Percentiles rank a stretch among this genome's conserved stretches.
These are phyloP conservation scores for Palythoa grandis DNA, from an alignment of 92 coral and sea anemone genomes.

Conservation along the genomic window DNA sequence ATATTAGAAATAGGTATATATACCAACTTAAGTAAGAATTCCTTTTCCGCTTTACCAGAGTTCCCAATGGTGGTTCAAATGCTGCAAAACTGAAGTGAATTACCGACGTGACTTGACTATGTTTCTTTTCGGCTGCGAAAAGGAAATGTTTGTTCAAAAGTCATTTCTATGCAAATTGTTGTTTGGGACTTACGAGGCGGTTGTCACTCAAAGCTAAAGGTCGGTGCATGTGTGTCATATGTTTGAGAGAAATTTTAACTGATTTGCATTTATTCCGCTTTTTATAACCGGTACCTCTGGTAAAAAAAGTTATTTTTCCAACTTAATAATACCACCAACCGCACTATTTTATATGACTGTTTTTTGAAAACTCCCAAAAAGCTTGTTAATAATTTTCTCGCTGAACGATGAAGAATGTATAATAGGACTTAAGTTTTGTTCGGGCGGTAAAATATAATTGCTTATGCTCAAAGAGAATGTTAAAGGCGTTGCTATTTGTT, in stretches of 20 bases:
- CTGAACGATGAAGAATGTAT: neutral
- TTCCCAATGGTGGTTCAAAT: neutral
- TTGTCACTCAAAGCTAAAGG: neutral
- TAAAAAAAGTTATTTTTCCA: neutral
- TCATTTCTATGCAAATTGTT: neutral
- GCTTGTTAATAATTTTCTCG: neutral
- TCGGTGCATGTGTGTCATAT: neutral
- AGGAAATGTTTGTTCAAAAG: neutral
- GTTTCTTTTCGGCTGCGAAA: neutral
- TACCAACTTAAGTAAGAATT: neutral
- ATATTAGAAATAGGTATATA: neutral
- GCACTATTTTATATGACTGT: neutral
- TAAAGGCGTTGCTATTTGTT: neutral
- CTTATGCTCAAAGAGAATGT: neutral
- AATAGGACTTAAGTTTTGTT: constrained; percentile 1
- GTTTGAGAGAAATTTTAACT: neutral
- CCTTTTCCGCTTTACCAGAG: neutral
- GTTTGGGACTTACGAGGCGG: neutral
- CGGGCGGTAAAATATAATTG: neutral
- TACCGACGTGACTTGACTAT: neutral
- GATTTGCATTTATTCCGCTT: constrained; percentile 8
- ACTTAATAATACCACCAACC: constrained; percentile 8
- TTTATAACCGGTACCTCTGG: neutral
- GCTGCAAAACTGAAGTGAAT: neutral
- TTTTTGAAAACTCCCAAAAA: neutral